Base-by-base conservation (phyloP, 2,113 vertebrate species). In the Oxygymnocypris stewartii region DNA sequence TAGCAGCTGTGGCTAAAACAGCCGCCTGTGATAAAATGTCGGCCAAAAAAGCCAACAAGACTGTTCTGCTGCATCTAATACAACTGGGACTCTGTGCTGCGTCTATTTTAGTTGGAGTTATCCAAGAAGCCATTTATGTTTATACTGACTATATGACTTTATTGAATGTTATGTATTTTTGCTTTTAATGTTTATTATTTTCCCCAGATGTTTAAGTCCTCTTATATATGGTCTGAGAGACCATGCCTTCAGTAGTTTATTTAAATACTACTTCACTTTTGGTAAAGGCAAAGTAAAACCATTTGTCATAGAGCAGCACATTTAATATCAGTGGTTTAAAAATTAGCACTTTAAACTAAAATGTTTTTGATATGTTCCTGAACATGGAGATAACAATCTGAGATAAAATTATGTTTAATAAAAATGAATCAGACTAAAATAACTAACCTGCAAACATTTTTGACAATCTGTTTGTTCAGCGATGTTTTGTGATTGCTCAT, bases 211-310 rank as follows among this genome's bases (percentile, higher is more conserved):
- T 86, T 87, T 93, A 44, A 89, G 88, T 54, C 61, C 79, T 49
- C 90, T 93, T 1, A 90, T 93, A 7, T 91, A 91, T 61, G 91
- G 90, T 2, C 51, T 92, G 23, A 88, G 88, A 90, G 92, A 93
- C 4, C 69, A 88, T 79, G 86, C 28, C 8, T 89, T 93, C 80
- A 86, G 88, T 14, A 59, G 18, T 51, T 23, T 31, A n/a, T 86
- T 86, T 76, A 82, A 63, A 63, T 47, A 42, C n/a, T 59, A 86
- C 61, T 82, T 86, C 13, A 73, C 54, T 35, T 82, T 71, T 23
- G 67, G 65, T 31, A 73, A 47, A 61, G 42, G 77, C 3, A 74
- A 81, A 81, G 31, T 81, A 4, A 71, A 61, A 47, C 67, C 78
- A 59, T 12, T 42, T 71, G 3, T 37, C 3, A 51, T 37, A 79